Percentiles rank a stretch among this genome's conserved stretches.
Evolutionary conservation across 2,113 vertebrate genomes (phyloP).

Genomic region (Terrapene triunguis): DNA sequence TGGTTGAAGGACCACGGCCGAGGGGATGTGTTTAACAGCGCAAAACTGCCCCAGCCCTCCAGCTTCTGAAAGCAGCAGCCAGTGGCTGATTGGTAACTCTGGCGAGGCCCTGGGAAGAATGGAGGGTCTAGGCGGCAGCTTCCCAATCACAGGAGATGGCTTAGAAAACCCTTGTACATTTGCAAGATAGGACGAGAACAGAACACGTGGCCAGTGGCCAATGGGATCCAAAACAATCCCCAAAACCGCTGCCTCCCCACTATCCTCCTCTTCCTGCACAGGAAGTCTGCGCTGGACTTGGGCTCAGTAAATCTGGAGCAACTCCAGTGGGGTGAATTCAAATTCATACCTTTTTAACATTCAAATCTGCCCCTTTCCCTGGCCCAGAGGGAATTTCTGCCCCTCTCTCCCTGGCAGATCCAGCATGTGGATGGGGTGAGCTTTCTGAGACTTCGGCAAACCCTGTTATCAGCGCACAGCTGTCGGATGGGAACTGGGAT

Average conservation of each 20-base stretch:
- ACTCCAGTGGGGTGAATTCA: not conserved
- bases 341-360: not conserved
- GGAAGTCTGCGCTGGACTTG: not conserved
- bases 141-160: not conserved
- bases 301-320: not conserved
- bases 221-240: not conserved
- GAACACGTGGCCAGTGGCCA: not conserved
- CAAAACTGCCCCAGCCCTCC: accelerated
- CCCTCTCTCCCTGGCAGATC: not conserved
- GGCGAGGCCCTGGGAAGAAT: not conserved
- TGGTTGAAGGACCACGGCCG: too few relatives aligned
- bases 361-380: not conserved
- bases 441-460: not conserved
- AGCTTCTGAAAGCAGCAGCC: not conserved
- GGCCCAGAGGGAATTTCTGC: not conserved
- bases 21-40: accelerated
- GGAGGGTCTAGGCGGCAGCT: not conserved
- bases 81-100: too few relatives aligned
- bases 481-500: not conserved
- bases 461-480: not conserved
- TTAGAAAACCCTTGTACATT: not conserved
- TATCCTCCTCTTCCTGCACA: not conserved
- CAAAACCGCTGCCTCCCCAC: not conserved
- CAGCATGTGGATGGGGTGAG: not conserved
- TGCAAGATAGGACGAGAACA: not conserved